Evolutionary conservation across 2,113 vertebrate species (phyloP).

Genomic region (Setophaga kirtlandii): DNA sequence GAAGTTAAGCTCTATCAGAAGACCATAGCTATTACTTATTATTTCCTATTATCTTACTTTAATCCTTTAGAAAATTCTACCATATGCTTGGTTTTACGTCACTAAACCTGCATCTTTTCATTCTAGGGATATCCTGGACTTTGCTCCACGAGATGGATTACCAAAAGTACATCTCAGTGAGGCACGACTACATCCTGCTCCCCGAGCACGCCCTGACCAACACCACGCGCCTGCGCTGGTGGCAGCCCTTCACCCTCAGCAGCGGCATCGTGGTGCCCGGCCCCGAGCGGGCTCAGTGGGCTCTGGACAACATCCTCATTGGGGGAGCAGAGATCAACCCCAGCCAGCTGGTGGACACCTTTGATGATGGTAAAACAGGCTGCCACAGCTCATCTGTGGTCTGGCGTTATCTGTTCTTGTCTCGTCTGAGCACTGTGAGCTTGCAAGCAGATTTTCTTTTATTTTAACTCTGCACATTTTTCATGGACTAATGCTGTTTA

Average conservation of each 20-base stretch:
- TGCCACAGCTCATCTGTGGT: not conserved
- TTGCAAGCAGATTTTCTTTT: not conserved
- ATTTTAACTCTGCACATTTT: not conserved
- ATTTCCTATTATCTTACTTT: not conserved
- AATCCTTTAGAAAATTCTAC: not conserved
- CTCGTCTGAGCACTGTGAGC: not conserved
- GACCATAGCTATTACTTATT: not conserved
- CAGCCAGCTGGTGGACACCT: constrained; percentile 90
- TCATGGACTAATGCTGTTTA: not conserved
- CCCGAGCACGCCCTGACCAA: constrained; percentile 90
- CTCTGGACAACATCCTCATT: constrained; percentile 94
- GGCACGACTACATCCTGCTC: constrained; percentile 93
- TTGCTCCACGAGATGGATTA: constrained; percentile 99
- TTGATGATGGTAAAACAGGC: constrained; percentile 88
- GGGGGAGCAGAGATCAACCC: constrained; percentile 98
- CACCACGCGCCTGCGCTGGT: constrained; percentile 94
- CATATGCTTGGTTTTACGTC: not conserved
- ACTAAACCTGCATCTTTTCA: not conserved
- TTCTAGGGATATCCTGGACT: constrained; percentile 91
- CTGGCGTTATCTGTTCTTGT: not conserved
- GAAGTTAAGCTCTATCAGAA: not conserved
- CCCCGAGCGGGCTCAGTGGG: constrained; percentile 93
- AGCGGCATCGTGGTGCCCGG: constrained; percentile 85
- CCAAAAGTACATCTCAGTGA: constrained; percentile 92
- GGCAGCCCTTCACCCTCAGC: constrained; percentile 92